Evolutionary conservation across 2,797 vertebrate species (phyloP).

Genomic region (Bucorvus abyssinicus): DNA sequence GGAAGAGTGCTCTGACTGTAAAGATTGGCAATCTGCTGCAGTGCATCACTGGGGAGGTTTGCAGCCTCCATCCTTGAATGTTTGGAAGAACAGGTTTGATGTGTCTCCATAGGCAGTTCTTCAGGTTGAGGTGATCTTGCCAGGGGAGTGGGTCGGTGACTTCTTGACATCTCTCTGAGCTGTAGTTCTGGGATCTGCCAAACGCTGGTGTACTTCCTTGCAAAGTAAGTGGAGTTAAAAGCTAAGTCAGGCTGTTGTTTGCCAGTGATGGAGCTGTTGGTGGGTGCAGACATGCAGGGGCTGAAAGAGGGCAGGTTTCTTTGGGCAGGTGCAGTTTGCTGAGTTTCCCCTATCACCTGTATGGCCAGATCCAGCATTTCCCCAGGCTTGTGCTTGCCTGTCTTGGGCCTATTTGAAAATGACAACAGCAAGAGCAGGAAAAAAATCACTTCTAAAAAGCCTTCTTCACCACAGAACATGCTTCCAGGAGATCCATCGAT

Average conservation of each 20-base stretch:
- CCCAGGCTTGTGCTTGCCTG: neutral
- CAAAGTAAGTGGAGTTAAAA: neutral
- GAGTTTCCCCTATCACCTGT: neutral
- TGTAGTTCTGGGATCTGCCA: neutral
- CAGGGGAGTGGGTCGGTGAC: accelerated
- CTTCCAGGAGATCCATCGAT: neutral
- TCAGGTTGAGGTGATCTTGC: neutral
- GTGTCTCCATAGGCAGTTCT: neutral
- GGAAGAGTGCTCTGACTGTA: neutral
- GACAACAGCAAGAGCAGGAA: neutral
- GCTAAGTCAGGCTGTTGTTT: neutral
- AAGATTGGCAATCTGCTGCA: neutral
- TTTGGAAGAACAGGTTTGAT: neutral
- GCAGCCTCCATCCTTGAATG: neutral
- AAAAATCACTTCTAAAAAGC: neutral
- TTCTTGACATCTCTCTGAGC: neutral
- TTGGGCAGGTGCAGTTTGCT: neutral
- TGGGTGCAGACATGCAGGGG: neutral
- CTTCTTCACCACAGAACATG: neutral
- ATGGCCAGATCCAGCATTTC: neutral
- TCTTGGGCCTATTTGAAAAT: conserved; percentile 3
- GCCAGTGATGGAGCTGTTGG: neutral
- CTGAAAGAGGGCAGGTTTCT: neutral
- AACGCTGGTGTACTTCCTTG: neutral
- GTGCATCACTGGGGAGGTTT: neutral